Conservation (phyloP, 2,888 invertebrate species). For the Geotrupes spiniger region DNA sequence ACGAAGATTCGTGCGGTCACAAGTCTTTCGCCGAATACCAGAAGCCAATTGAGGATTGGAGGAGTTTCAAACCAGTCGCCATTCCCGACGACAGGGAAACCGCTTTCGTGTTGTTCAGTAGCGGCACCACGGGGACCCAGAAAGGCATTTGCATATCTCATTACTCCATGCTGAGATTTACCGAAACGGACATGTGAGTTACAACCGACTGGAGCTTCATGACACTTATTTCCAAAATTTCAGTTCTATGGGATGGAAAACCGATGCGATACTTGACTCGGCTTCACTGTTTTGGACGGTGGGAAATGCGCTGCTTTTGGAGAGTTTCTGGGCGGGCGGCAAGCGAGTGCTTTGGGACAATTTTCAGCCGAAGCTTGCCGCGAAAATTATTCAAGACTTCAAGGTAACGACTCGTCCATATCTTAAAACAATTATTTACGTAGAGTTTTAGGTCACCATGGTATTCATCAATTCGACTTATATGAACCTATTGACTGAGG, state of each 20-base stretch:
- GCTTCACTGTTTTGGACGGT: slow-evolving; percentile 39
- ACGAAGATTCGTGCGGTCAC: slow-evolving; percentile 7
- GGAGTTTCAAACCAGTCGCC: slow-evolving; percentile 28
- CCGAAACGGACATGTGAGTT: neutral
- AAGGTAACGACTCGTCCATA: slow-evolving; percentile 36
- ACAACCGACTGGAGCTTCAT: no score
- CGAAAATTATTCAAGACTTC: slow-evolving; percentile 31
- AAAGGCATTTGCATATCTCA: slow-evolving; percentile 42
- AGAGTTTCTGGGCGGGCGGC: slow-evolving; percentile 28
- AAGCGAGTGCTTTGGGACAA: slow-evolving; percentile 27
- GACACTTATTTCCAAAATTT: neutral
- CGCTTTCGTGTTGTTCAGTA: slow-evolving; percentile 39
- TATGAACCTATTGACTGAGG: slow-evolving; percentile 24
- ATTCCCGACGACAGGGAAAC: slow-evolving; percentile 28
- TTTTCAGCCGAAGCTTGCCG: slow-evolving; percentile 29
- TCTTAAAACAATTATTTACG: neutral
- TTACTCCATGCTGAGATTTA: slow-evolving; percentile 10
- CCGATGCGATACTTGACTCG: slow-evolving; percentile 21
- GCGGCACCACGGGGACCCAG: slow-evolving; percentile 44
- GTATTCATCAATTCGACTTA: slow-evolving; percentile 24
- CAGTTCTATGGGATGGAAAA: neutral
- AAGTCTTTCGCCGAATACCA: slow-evolving; percentile 22
- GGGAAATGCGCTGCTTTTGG: slow-evolving; percentile 24
- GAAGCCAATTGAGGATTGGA: slow-evolving; percentile 22
- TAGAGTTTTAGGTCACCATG: slow-evolving; percentile 11